A percentile compares a stretch with the other conserved stretches of the same genome.
Conservation (phyloP, 2,888 invertebrate genomes). For the Palloptera scutellata region DNA sequence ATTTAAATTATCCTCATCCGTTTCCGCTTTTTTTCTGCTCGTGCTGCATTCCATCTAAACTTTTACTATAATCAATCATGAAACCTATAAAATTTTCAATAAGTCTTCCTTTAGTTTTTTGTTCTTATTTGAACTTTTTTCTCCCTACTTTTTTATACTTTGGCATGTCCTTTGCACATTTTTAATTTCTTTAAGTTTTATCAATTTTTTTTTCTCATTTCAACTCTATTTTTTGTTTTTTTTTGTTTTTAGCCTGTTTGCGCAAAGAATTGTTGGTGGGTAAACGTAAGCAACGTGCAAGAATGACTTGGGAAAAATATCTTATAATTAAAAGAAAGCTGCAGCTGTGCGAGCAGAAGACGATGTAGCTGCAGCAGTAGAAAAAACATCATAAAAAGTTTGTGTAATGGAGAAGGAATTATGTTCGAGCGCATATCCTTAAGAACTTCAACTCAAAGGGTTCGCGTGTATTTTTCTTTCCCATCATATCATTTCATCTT, state of each 20-base stretch:
- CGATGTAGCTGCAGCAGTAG: too few species aligned
- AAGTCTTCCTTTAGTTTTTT: constrained; percentile 9
- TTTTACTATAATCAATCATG: constrained; percentile 32
- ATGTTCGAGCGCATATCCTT: too few species aligned
- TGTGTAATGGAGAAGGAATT: too few species aligned
- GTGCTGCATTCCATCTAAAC: not conserved
- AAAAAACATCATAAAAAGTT: too few species aligned
- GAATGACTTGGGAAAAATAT: too few species aligned
- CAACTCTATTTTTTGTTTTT: not conserved
- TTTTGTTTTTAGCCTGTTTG: not conserved
- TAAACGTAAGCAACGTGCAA: not conserved
- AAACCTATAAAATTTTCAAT: constrained; percentile 30
- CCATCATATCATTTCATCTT: too few species aligned
- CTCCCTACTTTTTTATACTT: constrained; percentile 5
- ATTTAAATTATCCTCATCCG: constrained; percentile 27
- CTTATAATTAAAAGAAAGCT: too few species aligned
- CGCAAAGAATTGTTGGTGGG: not conserved
- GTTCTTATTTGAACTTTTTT: too few species aligned
- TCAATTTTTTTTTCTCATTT: not conserved
- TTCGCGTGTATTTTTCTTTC: too few species aligned
- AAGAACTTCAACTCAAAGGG: too few species aligned
- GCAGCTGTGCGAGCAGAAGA: too few species aligned
- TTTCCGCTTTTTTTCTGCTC: constrained; percentile 5
- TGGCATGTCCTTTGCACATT: constrained; percentile 30
- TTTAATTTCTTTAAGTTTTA: constrained; percentile 25